Base-by-base conservation (phyloP, 2,888 invertebrate genomes). In the Campaea margaritaria region DNA sequence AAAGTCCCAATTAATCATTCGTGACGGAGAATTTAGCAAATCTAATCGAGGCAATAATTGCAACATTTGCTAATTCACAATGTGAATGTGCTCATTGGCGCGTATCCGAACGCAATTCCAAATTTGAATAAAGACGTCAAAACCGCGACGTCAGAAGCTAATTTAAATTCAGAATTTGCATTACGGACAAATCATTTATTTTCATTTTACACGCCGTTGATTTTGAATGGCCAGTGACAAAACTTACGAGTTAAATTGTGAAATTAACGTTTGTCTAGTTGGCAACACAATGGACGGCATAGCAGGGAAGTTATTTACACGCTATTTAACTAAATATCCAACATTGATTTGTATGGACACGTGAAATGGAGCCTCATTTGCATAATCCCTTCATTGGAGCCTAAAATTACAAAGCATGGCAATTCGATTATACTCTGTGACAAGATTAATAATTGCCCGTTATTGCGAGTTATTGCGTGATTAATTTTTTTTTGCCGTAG, bases 161-260 rank as follows among this genome's bases (percentile, higher is more conserved):
- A 67, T 67, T 67, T 63, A 61, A 67, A 66, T 77, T 73, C 72
- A 65, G 80, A 82, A 85, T 85, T 83, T 79, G 81, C 86, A 89
- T 88, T 85, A 79, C 62, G 78, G 83, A 83, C 66, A 69, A 78
- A 85, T 82, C 90, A 88, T 91, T 91, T 88, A 89, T 91, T 86
- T 85, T 81, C 91, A 91, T 92, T 91, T 85, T 76, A 79, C 89
- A 91, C 91, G 87, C 91, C 84, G 89, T 90, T 90, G 89, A 89
- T 62, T 90, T 72, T 82, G 83, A 87, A 91, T 88, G 75, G 68
- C 72, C 63, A 77, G 79, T 67, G 72, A 81, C 79, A 79, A 73
- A 71, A 75, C 73, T 75, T 27, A 79, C 75, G 82, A 81, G 69
- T 77, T 58, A 67, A 87, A 87, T 87, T 87, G 83, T 82, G 82